These are phyloP conservation scores for Oreochromis aureus DNA, from an alignment of 2,113 vertebrate species.

Conservation along the genomic window DNA sequence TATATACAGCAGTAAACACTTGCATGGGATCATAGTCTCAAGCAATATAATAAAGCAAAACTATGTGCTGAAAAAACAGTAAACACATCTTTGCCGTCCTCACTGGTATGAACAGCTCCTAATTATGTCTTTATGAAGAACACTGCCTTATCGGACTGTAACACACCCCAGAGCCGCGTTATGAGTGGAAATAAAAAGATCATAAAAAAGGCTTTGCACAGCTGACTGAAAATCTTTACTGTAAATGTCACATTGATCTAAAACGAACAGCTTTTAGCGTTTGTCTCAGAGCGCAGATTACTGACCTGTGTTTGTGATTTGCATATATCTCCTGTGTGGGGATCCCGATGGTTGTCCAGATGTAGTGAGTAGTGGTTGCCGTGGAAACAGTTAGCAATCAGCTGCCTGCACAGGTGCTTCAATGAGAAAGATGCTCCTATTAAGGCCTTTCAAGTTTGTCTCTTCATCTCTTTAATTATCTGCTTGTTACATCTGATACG, in stretches of 20 bases:
- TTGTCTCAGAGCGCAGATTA: neutral
- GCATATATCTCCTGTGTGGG: neutral
- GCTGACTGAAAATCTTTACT: neutral
- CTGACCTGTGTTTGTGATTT: neutral
- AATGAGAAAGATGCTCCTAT: neutral
- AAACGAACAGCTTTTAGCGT: neutral
- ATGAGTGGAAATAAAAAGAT: neutral
- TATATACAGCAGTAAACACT: neutral
- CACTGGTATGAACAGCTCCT: neutral
- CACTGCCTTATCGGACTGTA: neutral
- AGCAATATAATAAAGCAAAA: neutral
- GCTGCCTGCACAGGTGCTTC: conserved; percentile 43
- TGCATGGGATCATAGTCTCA: neutral
- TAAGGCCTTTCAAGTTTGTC: neutral
- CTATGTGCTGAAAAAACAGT: neutral
- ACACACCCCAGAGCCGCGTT: neutral
- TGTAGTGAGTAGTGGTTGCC: conserved; percentile 33
- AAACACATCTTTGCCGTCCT: neutral
- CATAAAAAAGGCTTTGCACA: neutral
- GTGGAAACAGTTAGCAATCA: conserved; percentile 58
- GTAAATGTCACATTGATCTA: neutral
- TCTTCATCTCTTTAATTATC: neutral
- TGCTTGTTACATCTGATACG: neutral
- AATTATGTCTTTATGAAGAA: neutral
- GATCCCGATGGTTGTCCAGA: neutral